Conservation (phyloP, 2,888 invertebrate genomes). For the Hydropsyche betteni region DNA sequence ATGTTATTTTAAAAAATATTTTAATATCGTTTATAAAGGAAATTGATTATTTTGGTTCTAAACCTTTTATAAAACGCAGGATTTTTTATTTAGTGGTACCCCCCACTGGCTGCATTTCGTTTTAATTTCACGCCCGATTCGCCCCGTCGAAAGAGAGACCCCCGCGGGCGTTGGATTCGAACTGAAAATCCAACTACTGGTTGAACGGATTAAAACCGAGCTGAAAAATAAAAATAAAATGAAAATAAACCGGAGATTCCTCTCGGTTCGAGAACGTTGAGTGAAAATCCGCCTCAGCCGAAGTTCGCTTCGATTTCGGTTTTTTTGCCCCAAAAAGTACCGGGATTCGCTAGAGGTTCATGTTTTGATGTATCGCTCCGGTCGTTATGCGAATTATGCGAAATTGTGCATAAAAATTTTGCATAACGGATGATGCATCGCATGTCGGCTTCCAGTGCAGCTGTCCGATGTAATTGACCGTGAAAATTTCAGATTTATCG, state of each 20-base stretch:
- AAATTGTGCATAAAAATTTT: too few relatives aligned
- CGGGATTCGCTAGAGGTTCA: too few relatives aligned
- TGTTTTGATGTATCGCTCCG: too few relatives aligned
- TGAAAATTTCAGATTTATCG: too few relatives aligned
- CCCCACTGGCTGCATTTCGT: constrained; percentile 37
- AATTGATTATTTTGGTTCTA: too few relatives aligned
- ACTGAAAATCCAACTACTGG: constrained; percentile 1
- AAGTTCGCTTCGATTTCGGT: background rate
- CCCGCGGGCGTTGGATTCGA: background rate
- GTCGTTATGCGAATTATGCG: too few relatives aligned
- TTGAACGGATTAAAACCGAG: constrained; percentile 6
- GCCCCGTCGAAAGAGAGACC: constrained; percentile 22
- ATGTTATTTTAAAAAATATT: background rate
- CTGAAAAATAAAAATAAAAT: background rate
- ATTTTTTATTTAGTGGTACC: constrained; percentile 34
- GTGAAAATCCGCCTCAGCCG: background rate
- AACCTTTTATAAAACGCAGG: background rate
- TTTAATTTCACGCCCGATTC: constrained; percentile 51
- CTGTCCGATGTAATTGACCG: too few relatives aligned
- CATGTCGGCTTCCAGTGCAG: too few relatives aligned
- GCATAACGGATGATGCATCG: too few relatives aligned
- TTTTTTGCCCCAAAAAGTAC: too few relatives aligned
- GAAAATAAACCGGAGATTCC: too few relatives aligned
- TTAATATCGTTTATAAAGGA: background rate
- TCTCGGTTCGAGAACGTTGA: background rate